Evolutionary conservation across 2,888 invertebrate species (phyloP), one percentile per base, ranked within the genome.

Genomic region (Lasioglossum malachurum): DNA sequence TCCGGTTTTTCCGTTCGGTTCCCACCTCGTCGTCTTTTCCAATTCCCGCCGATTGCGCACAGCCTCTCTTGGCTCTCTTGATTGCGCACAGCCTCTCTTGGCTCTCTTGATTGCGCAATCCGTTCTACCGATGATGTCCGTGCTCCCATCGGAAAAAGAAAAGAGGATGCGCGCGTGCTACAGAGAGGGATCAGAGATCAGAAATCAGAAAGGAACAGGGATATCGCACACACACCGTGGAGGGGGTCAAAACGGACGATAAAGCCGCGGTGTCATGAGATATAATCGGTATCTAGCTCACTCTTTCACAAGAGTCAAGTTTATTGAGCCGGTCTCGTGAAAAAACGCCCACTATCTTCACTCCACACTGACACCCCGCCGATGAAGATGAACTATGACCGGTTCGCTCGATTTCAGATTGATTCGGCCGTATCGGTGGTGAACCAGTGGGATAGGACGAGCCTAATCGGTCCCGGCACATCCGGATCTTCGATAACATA

Each of bases 21-120:
- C 82, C 64, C 80, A 78, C 41, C 81, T 57, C 83, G 80, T 4
- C 78, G 67, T 76, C 88, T 92, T 92, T 92, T 92, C 90, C 90
- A 88, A 89, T 92, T 92, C 88, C 85, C 87, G 87, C 83, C 88
- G 91, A 91, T 90, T n/a, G 57, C 86, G 81, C 82, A 74, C 83
- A 78, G 67, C 79, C 19, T 69, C 67, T 23, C 35, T 23, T 64
- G 78, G 67, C 69, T 46, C 67, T 41, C 3, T 38, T 19, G 78
- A 78, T 90, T 89, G 76, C 86, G 78, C 84, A 90, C 83, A 78
- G 67, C 79, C 19, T 69, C 67, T 23, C 35, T 23, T 64, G 78
- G 67, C 69, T 46, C 67, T 41, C 3, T 38, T 19, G 78, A 78
- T 90, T 89, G 76, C 86, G 78, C 84, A 90, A 89, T 73, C 75